Evolutionary conservation across 2,113 vertebrate genomes (phyloP).

Genomic region (Macquaria australasica): DNA sequence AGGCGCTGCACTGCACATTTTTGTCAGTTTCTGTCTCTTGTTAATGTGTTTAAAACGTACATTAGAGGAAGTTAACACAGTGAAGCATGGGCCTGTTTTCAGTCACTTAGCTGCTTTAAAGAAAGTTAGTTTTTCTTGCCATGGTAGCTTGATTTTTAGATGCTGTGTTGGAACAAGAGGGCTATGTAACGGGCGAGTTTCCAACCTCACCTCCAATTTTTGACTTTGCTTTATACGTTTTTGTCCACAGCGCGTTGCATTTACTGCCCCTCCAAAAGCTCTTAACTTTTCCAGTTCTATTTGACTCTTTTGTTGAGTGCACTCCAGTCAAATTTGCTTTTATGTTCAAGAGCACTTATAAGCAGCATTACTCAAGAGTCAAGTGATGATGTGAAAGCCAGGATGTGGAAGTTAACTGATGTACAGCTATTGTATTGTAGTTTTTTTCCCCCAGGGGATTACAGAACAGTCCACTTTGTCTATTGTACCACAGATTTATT

Average conservation of each 20-base stretch:
- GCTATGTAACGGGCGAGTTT: neutral
- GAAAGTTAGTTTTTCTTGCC: neutral
- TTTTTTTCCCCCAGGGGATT: neutral
- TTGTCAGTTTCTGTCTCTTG: conserved; percentile 18
- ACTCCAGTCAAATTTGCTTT: neutral
- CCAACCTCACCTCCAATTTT: neutral
- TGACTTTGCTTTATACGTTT: neutral
- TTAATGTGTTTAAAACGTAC: neutral
- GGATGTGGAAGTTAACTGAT: conserved; percentile 1
- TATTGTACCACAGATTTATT: neutral
- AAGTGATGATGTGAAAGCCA: conserved; percentile 9
- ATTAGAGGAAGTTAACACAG: neutral
- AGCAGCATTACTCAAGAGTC: neutral
- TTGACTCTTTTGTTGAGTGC: conserved; percentile 1
- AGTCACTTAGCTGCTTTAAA: neutral
- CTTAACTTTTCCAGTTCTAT: neutral
- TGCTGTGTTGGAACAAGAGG: neutral
- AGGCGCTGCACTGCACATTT: conserved; percentile 11
- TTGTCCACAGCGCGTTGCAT: neutral
- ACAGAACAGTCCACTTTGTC: neutral
- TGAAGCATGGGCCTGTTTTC: neutral
- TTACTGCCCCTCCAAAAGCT: neutral
- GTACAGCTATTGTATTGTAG: neutral
- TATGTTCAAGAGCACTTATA: neutral
- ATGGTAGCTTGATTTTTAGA: neutral